phyloP scores from a whole-genome alignment of 2,797 vertebrate genomes.

The Tangara arthus region DNA sequence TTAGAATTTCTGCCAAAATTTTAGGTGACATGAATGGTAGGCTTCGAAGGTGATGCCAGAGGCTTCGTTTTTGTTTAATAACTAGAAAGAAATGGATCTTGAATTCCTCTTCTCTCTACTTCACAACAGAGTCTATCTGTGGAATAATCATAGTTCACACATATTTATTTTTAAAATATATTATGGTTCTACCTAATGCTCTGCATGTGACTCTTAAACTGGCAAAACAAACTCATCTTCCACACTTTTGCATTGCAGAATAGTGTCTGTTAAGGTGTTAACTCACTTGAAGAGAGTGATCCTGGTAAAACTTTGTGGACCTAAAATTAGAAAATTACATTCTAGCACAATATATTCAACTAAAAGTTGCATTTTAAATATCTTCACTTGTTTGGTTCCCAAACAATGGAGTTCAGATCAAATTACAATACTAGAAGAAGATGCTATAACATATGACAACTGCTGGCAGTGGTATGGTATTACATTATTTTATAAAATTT shows the following conservation, averaged over 20 bases:
- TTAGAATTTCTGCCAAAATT: not conserved
- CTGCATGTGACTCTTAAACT: not conserved
- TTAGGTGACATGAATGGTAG: not conserved
- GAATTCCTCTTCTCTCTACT: not conserved
- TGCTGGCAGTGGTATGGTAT: not conserved
- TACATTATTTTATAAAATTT: not conserved
- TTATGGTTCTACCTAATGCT: accelerated
- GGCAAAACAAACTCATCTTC: not conserved
- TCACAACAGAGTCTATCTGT: not conserved
- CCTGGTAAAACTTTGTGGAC: not conserved
- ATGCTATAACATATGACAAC: not conserved
- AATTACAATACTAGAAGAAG: not conserved
- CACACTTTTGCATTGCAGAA: not conserved
- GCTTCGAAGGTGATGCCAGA: not conserved
- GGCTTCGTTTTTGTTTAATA: not conserved
- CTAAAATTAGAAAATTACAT: not conserved
- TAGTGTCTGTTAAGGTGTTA: not conserved
- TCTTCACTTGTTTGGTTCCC: not conserved
- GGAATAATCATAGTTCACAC: not conserved
- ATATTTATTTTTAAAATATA: not conserved
- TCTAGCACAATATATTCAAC: not conserved
- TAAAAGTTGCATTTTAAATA: not conserved
- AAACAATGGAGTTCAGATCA: not conserved
- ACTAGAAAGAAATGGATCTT: not conserved
- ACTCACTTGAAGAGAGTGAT: not conserved